Base-by-base conservation (phyloP, 1,140 invertebrate species). In the Procambarus virginalis region DNA sequence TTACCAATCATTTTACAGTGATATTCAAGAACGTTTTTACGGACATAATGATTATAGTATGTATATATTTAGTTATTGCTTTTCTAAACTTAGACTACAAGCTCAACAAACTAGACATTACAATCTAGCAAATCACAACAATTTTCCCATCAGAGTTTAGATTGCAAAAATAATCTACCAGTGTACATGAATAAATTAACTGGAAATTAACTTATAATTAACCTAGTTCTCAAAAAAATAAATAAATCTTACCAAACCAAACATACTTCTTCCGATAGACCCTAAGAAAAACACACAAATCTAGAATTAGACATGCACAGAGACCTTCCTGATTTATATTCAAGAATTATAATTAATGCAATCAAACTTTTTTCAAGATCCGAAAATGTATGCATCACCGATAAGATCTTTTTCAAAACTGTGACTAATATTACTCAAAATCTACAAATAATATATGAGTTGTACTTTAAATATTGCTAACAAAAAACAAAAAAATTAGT, bases 181-280 rank as follows among this genome's bases (percentile, higher is more conserved):
- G 68, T 73, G 10, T 34, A 20, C 14, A 12, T 64, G 60, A 64
- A 64, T 20, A 10, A 58, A 68, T 73, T 34, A 73, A 73, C 5
- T 34, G 22, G 22, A 3, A 73, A 34, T 73, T 10, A 34, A 20
- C 68, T 34, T 73, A 22, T 34, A 73, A 34, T 55, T 82, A 82
- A 68, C 58, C 68, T 82, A 60, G 17, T 22, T 55, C 75, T 45
- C 34, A 60, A 73, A 60, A 60, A 64, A 64, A 64, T 64, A 64
- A 85, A 80, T 58, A 58, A 90, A 22, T 90, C 89, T 90, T 90
- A 90, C 89, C 89, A 90, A 90, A 60, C 84, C 84, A 85, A 90
- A 86, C 89, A 90, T 90, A 90, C 78, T 90, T 90, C 89, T 90
- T 81, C 89, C 89, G 81, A 90, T 86, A 46, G 89, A 90, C 45